phyloP scores from a whole-genome alignment of 2,888 invertebrate genomes.

The Ceriagrion tenellum region DNA sequence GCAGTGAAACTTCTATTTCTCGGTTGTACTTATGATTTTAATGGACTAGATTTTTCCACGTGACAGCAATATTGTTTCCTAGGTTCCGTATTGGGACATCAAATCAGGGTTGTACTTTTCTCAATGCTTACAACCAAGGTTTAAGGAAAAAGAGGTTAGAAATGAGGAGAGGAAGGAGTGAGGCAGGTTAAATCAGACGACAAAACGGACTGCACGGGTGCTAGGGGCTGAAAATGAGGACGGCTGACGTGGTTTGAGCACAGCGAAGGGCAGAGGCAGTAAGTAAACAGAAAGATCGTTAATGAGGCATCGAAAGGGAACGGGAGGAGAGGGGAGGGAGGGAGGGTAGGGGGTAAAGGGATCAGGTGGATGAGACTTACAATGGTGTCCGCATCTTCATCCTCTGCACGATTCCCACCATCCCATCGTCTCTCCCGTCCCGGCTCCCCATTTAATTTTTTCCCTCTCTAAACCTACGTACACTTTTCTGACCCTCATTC shows the following conservation, averaged over 20 bases:
- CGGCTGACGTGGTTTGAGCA: not conserved
- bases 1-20: too few relatives aligned
- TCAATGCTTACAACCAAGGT: too few relatives aligned
- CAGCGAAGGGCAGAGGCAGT: not conserved
- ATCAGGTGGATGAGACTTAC: not conserved
- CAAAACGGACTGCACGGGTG: not conserved
- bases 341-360: not conserved
- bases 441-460: not conserved
- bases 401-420: not conserved
- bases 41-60: too few relatives aligned
- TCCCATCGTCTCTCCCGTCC: not conserved
- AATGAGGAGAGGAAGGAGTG: too few relatives aligned
- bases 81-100: too few relatives aligned
- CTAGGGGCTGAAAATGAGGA: not conserved
- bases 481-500: not conserved
- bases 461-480: not conserved
- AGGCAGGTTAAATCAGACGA: too few relatives aligned
- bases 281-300: constrained; percentile 28
- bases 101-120: too few relatives aligned
- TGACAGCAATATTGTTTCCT: too few relatives aligned
- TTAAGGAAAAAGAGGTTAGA: too few relatives aligned
- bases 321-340: not conserved
- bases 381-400: not conserved
- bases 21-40: too few relatives aligned
- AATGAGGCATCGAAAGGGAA: constrained; percentile 29